These are phyloP conservation scores for Xestia sexstrigata DNA, from an alignment of 2,888 invertebrate genomes.

Conservation along the genomic window DNA sequence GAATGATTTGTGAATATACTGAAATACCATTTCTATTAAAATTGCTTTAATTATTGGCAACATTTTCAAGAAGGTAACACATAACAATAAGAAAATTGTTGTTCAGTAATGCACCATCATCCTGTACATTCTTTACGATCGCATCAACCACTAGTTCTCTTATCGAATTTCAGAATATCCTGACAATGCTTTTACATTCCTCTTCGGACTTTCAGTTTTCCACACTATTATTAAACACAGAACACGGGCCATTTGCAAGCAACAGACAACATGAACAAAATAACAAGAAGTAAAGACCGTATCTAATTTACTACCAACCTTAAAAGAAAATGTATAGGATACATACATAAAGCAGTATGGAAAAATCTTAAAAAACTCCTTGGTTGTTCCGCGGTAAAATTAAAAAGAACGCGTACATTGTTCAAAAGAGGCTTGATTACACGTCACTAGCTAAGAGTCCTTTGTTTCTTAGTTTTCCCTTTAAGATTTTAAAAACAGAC, in stretches of 20 bases:
- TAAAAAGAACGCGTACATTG: slow-evolving; percentile 76
- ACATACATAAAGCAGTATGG: slow-evolving; percentile 56
- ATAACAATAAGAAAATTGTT: too few species aligned
- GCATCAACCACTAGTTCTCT: slow-evolving; percentile 22
- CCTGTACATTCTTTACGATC: slow-evolving; percentile 34
- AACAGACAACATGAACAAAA: too few species aligned
- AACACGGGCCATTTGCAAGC: not conserved
- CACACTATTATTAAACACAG: not conserved
- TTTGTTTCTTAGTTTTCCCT: slow-evolving; percentile 78
- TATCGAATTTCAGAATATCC: slow-evolving; percentile 34
- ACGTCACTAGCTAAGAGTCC: slow-evolving; percentile 80
- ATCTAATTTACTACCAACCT: slow-evolving; percentile 5
- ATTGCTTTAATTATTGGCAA: not conserved
- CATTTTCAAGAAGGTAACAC: not conserved
- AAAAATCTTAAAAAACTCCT: slow-evolving; percentile 65
- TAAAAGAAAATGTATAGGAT: slow-evolving; percentile 31
- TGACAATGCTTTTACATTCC: slow-evolving; percentile 8
- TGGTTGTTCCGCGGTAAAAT: slow-evolving; percentile 70
- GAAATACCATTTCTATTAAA: not conserved
- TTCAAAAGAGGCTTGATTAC: slow-evolving; percentile 85
- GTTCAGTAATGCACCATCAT: not conserved
- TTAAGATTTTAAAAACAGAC: slow-evolving; percentile 67
- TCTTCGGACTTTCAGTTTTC: slow-evolving; percentile 19
- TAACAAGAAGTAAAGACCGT: not conserved
- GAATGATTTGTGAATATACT: not conserved